Evolutionary conservation across 2,797 vertebrate species (phyloP), one percentile per base, ranked within the genome.

Genomic region (Tiaroga cobitis): DNA sequence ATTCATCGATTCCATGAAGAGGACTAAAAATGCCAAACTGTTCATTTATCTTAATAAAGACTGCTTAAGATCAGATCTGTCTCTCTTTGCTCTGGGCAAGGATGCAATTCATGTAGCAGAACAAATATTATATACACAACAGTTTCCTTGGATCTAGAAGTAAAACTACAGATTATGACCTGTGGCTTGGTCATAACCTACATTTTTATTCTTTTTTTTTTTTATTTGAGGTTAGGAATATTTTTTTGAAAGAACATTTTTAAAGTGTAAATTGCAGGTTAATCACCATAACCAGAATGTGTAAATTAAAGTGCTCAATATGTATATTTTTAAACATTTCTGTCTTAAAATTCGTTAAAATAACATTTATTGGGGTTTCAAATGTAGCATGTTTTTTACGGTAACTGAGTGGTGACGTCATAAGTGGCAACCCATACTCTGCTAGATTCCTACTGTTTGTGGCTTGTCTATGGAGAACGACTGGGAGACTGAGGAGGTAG

Each of bases 1-100:
- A 96, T 93, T 91, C 95, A 97, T 97, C 86, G 96, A 97, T 96
- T 96, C 89, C 90, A 95, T 92, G 91, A 90, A 92, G 90, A 94
- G 93, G 93, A 94, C 93, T 95, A 95, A 97, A 96, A 98, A 97
- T 97, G 96, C 96, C 96, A 97, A 95, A 94, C 92, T 95, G 94
- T 95, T 95, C 93, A 96, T 96, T 96, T 94, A 97, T 97, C 95
- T 94, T 95, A 95, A 95, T 95, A 95, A 94, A 96, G 94, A 94
- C 93, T 92, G 91, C 92, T 94, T 91, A 93, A 95, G 93, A 96
- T 92, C 92, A 92, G 92, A 89, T 90, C 88, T 88, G 87, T 92
- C 90, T 91, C 89, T 82, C 34, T 84, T 49, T 80, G 84, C 79
- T 82, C 46, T 82, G 29, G 77, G 80, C 72, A 87, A 80, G 81